These are phyloP conservation scores for Perccottus glenii DNA, from an alignment of 2,113 vertebrate genomes.

Conservation along the genomic window DNA sequence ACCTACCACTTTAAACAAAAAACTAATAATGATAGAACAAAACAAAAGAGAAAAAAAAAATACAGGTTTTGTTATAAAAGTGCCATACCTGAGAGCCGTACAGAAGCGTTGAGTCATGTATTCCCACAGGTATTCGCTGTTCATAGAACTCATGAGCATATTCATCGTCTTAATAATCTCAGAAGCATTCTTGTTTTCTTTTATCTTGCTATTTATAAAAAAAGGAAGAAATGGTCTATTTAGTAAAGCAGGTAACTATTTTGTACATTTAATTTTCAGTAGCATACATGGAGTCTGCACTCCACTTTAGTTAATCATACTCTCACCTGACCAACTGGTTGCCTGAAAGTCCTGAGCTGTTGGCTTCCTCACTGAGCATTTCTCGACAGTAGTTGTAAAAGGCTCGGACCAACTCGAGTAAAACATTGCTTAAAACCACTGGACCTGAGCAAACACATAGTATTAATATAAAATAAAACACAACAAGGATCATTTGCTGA, in stretches of 20 bases:
- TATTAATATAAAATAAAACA: neutral
- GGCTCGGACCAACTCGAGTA: slow-evolving; percentile 93
- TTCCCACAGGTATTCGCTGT: slow-evolving; percentile 94
- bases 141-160: slow-evolving; percentile 89
- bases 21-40: too few relatives aligned
- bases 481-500: neutral
- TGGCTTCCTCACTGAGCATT: slow-evolving; percentile 83
- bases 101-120: slow-evolving; percentile 90
- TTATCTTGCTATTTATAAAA: slow-evolving; percentile 84
- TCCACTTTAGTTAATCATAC: neutral
- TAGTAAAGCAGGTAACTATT: neutral
- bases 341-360: slow-evolving; percentile 84
- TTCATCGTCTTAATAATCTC: slow-evolving; percentile 96
- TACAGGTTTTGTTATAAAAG: neutral
- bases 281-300: neutral
- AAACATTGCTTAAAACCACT: slow-evolving; percentile 84
- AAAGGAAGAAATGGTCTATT: neutral
- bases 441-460: slow-evolving; percentile 80
- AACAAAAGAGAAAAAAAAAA: too few relatives aligned
- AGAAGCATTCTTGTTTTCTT: slow-evolving; percentile 91
- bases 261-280: neutral
- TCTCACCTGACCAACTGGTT: slow-evolving; percentile 82
- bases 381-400: slow-evolving; percentile 90
- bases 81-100: slow-evolving; percentile 84
- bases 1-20: too few relatives aligned